These are phyloP conservation scores for Campodea augens DNA, from an alignment of 1,140 invertebrate species.

Conservation along the genomic window DNA sequence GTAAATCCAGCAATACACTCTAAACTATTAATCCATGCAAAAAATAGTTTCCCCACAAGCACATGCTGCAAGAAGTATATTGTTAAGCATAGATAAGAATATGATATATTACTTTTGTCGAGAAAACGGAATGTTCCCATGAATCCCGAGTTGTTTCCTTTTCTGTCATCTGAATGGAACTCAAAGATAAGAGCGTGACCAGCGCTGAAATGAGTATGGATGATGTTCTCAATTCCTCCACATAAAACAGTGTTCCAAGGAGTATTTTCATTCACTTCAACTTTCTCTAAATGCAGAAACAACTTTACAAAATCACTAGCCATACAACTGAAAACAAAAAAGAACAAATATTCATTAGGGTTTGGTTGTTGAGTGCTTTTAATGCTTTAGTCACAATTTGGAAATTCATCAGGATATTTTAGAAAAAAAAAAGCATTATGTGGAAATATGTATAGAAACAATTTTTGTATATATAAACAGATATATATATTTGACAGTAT, in stretches of 20 bases:
- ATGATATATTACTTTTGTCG: slow-evolving; percentile 63
- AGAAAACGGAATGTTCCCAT: slow-evolving; percentile 60
- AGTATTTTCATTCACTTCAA: slow-evolving; percentile 55
- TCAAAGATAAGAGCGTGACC: slow-evolving; percentile 57
- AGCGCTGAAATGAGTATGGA: slow-evolving; percentile 58
- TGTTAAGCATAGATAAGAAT: no score
- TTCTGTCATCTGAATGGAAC: slow-evolving; percentile 42
- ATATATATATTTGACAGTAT: no score
- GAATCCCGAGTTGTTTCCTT: slow-evolving; percentile 49
- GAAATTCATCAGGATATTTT: no score
- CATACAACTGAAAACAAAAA: slow-evolving; percentile 42
- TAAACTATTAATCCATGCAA: no score
- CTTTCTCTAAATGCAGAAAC: slow-evolving; percentile 45
- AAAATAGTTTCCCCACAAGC: no score
- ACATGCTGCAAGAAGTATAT: no score
- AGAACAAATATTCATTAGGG: slow-evolving; percentile 9
- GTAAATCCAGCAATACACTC: no score
- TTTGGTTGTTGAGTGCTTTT: slow-evolving; percentile 16
- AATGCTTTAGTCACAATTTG: no score
- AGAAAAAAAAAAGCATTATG: no score
- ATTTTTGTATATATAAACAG: no score
- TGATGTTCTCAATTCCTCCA: slow-evolving; percentile 46
- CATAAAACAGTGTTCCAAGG: slow-evolving; percentile 54
- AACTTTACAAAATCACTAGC: slow-evolving; percentile 59
- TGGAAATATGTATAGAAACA: no score